Conservation (phyloP, 2,797 vertebrate species). For the Fratercula arctica region DNA sequence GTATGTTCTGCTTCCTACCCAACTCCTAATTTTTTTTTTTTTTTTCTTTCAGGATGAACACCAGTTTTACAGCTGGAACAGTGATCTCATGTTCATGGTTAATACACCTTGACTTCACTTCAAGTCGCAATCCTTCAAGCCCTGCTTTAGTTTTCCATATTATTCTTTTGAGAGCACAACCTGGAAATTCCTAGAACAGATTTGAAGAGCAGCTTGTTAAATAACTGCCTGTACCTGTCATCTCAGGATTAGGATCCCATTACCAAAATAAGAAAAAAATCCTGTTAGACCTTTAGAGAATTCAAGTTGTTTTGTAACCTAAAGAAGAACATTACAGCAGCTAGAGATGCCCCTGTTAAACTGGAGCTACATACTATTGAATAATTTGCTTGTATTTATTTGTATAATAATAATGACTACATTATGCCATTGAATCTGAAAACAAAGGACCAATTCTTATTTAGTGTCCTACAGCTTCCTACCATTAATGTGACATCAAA, state of each 20-base stretch:
- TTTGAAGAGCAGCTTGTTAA: constrained; percentile 65
- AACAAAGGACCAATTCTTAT: neutral
- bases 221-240: constrained; percentile 67
- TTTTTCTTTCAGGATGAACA: neutral
- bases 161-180: constrained; percentile 31
- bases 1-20: neutral
- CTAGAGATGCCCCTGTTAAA: neutral
- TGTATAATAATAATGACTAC: neutral
- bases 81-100: neutral
- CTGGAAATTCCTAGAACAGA: constrained; percentile 23
- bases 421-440: neutral
- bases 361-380: neutral
- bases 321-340: constrained; percentile 14
- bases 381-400: neutral
- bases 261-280: constrained; percentile 78
- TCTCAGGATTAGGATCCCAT: constrained; percentile 74
- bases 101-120: constrained; percentile 32
- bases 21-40: neutral
- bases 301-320: constrained; percentile 66
- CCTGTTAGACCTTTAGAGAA: constrained; percentile 78
- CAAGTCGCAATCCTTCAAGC: neutral
- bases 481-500: neutral
- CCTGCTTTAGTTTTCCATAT: constrained; percentile 24
- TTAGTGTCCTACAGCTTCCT: neutral
- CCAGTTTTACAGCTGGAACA: neutral